Evolutionary conservation across 2,797 vertebrate species (phyloP), one percentile per base, ranked within the genome.

Genomic region (Prionace glauca): DNA sequence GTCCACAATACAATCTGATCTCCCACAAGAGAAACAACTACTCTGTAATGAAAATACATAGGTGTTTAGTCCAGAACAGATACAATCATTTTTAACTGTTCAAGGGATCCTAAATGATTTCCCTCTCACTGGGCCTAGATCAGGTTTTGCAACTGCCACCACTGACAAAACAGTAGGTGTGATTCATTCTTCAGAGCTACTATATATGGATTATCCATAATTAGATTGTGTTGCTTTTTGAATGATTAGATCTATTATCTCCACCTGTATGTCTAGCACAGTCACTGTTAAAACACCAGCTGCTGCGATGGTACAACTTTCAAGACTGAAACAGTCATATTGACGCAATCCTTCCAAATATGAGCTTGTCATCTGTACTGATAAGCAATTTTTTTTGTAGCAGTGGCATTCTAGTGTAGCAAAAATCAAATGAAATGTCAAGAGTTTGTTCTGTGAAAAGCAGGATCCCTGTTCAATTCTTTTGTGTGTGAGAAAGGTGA

Each of bases 231-330:
- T 29, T 26, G 60, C 29, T 62, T 90, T 90, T 32, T 26, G 56
- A 90, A 18, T 90, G 87, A 90, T 90, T 62, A 62, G 29, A 90
- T 90, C 56, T 62, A n/a, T 32, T 90, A 62, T 62, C 87, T 90
- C 62, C 56, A 60, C 87, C 86, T 90, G 26, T 60, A 60, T 26
- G 32, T 90, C 56, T 16, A 62, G 16, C 62, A 7, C 87, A 32
- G 11, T 90, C 87, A 62, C 56, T 62, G 87, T 90, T 60, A 90
- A 26, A 26, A 32, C 87, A 90, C 87, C 87, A 90, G 87, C 62
- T 90, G 87, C 50, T 65, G 2, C 62, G 87, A n/a, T 65, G 32
- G 26, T n/a, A 90, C 60, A 90, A 62, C 87, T 5, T 7, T 65
- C 56, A 62, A 90, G 56, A 50, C 41, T 50, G 84, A 90, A 90